phyloP scores from a whole-genome alignment of 2,797 vertebrate genomes.

The Esox lucius region DNA sequence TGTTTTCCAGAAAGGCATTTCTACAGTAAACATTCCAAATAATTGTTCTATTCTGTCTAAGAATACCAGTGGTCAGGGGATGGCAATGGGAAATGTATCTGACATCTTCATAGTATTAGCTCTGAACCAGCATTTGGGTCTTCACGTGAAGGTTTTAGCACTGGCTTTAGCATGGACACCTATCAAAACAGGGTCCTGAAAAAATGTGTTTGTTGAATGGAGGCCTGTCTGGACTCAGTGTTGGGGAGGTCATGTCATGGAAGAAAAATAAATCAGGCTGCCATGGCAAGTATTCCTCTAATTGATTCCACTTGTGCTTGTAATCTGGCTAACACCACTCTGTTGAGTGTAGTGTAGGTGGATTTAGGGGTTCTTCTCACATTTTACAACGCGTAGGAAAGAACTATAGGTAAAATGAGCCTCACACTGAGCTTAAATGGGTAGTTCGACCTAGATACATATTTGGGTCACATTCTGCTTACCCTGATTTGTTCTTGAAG shows the following conservation, averaged over 20 bases:
- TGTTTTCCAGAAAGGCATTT: no score
- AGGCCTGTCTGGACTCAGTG: conserved; percentile 33
- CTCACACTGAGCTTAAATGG: neutral
- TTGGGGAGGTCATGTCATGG: conserved; percentile 34
- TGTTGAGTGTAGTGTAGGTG: conserved; percentile 4
- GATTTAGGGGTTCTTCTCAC: conserved; percentile 9
- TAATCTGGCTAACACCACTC: conserved; percentile 32
- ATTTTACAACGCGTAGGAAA: neutral
- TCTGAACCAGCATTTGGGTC: conserved; percentile 6
- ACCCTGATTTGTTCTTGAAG: no score
- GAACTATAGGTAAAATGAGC: neutral
- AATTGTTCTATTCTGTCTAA: neutral
- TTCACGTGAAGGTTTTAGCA: conserved; percentile 9
- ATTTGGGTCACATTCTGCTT: no score
- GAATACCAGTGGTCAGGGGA: neutral
- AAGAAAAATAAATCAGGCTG: conserved; percentile 60
- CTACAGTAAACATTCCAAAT: neutral
- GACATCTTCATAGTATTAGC: conserved; percentile 3
- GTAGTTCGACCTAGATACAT: no score
- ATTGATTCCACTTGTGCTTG: conserved; percentile 51
- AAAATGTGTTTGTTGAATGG: conserved; percentile 23
- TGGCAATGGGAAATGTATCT: neutral
- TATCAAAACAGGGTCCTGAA: conserved; percentile 39
- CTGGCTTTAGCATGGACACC: conserved; percentile 23
- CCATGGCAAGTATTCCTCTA: conserved; percentile 33